Evolutionary conservation across 2,888 invertebrate genomes (phyloP).

Genomic region (Lepidochrysops patricia): DNA sequence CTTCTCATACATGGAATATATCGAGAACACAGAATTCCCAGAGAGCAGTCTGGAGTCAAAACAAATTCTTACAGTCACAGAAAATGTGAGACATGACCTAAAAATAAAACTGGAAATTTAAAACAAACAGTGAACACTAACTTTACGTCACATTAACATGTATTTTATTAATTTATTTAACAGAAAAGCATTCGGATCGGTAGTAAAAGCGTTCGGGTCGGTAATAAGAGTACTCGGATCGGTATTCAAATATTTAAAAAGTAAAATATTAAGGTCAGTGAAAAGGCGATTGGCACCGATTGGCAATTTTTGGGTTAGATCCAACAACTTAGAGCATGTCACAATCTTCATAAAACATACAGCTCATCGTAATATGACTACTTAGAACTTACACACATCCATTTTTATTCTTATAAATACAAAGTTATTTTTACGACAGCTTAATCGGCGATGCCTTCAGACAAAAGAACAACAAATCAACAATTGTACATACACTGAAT

Average conservation of each 20-base stretch:
- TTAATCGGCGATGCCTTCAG: neutral
- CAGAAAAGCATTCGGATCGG: slow-evolving; percentile 11
- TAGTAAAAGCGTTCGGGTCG: neutral
- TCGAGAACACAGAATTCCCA: too few relatives aligned
- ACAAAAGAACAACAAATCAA: neutral
- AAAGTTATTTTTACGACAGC: neutral
- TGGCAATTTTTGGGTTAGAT: neutral
- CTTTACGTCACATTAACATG: neutral
- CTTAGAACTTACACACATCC: neutral
- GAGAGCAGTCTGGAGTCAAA: too few relatives aligned
- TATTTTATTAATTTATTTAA: neutral
- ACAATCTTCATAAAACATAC: neutral
- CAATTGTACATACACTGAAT: neutral
- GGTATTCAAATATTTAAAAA: slow-evolving; percentile 3
- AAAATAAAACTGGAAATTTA: too few relatives aligned
- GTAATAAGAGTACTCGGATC: neutral
- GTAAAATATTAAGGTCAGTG: slow-evolving; percentile 11
- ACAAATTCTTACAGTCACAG: too few relatives aligned
- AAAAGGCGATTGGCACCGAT: neutral
- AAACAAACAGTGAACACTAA: neutral
- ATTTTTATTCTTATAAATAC: neutral
- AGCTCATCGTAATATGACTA: neutral
- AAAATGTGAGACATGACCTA: too few relatives aligned
- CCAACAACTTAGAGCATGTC: neutral
- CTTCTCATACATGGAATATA: too few relatives aligned